These are phyloP conservation scores for Sthenelais limicola DNA, from an alignment of 2,888 invertebrate species.

Conservation along the genomic window DNA sequence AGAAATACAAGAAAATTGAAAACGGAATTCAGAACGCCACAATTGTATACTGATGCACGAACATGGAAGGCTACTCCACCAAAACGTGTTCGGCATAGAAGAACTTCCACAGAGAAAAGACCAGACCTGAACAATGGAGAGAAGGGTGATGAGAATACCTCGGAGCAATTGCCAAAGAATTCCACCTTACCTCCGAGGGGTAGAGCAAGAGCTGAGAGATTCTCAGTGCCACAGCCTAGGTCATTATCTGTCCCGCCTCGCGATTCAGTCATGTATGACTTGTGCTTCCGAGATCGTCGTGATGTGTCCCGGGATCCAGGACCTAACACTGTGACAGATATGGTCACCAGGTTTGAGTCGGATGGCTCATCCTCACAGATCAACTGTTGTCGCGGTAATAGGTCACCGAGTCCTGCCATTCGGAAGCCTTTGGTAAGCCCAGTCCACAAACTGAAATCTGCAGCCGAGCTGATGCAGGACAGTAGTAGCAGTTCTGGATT, in stretches of 20 bases:
- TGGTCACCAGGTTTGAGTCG: slow-evolving; percentile 36
- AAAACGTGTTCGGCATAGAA: slow-evolving; percentile 41
- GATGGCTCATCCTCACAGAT: slow-evolving; percentile 5
- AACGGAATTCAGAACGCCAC: slow-evolving; percentile 16
- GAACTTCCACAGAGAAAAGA: slow-evolving; percentile 31
- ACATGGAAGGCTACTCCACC: slow-evolving; percentile 47
- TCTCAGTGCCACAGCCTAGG: neutral
- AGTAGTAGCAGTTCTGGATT: neutral
- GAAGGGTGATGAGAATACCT: neutral
- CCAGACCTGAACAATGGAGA: slow-evolving; percentile 16
- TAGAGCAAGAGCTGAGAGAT: slow-evolving; percentile 14
- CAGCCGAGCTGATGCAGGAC: slow-evolving; percentile 67
- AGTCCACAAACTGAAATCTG: slow-evolving; percentile 63
- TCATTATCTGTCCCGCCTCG: slow-evolving; percentile 13
- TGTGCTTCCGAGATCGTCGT: slow-evolving; percentile 28
- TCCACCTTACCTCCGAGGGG: neutral
- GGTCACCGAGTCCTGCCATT: slow-evolving; percentile 51
- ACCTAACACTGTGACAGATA: slow-evolving; percentile 20
- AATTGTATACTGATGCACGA: neutral
- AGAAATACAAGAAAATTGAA: slow-evolving; percentile 43
- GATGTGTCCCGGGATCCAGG: no score
- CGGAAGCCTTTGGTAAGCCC: slow-evolving; percentile 50
- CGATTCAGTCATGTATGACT: slow-evolving; percentile 21
- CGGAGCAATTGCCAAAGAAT: neutral
- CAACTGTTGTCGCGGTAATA: slow-evolving; percentile 12